Evolutionary conservation across 2,888 invertebrate genomes (phyloP).

Genomic region (Azorinus chamasolen): DNA sequence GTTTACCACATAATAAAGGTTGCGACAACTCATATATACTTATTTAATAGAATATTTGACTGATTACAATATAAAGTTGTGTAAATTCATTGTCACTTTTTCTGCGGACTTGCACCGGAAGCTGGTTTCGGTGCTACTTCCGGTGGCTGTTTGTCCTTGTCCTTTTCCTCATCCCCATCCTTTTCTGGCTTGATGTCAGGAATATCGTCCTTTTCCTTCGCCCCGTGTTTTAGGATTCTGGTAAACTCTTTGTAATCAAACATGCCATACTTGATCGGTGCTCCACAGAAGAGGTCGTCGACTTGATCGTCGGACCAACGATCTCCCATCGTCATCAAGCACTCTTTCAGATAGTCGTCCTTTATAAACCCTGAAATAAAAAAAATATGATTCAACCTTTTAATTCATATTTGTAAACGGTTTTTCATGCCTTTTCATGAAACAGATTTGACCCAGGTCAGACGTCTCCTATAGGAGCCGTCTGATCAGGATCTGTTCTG

Average conservation of each 20-base stretch:
- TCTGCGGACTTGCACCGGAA: conserved; percentile 9
- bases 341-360: conserved; percentile 83
- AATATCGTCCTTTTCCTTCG: conserved; percentile 79
- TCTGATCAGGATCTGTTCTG: no score
- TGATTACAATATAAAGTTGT: no score
- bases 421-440: no score
- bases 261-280: conserved; percentile 81
- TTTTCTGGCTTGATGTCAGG: conserved; percentile 59
- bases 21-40: no score
- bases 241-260: conserved; percentile 85
- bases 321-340: conserved; percentile 86
- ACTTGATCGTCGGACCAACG: conserved; percentile 86
- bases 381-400: no score
- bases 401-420: no score
- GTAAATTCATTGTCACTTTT: no score
- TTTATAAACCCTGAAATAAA: conserved; percentile 69
- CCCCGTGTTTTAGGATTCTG: conserved; percentile 84
- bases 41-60: no score
- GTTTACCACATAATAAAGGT: no score
- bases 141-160: conserved; percentile 33
- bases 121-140: conserved; percentile 58
- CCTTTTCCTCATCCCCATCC: no score
- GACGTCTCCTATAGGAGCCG: no score
- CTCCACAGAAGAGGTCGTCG: conserved; percentile 84
- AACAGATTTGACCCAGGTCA: no score